Percentiles rank a stretch among this genome's conserved stretches.
phyloP scores from a whole-genome alignment of 1,140 invertebrate genomes.

The Drosophila bifasciata region DNA sequence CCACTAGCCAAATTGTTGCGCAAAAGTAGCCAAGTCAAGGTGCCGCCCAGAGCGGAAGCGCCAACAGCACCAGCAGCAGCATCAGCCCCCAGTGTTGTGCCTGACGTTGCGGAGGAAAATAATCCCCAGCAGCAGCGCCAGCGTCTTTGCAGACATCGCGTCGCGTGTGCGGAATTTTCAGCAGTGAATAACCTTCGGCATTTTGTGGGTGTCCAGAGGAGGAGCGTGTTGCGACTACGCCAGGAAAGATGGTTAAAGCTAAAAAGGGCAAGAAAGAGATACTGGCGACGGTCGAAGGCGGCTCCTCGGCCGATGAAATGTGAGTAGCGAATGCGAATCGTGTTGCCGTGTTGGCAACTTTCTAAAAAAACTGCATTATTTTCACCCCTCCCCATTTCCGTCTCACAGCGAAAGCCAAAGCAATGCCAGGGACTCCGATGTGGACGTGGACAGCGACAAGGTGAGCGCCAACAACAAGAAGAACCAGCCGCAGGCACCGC shows the following conservation, averaged over 20 bases:
- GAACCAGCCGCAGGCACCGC: constrained; percentile 54
- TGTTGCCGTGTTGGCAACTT: constrained; percentile 64
- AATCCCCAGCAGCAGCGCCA: constrained; percentile 9
- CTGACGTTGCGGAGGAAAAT: not conserved
- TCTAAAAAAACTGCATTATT: constrained; percentile 35
- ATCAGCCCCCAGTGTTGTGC: no score
- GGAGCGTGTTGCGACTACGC: constrained; percentile 83
- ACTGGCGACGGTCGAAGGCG: constrained; percentile 70
- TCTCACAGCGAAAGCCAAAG: constrained; percentile 10
- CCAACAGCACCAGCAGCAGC: no score
- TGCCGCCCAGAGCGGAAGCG: no score
- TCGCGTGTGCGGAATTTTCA: constrained; percentile 73
- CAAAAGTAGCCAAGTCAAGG: no score
- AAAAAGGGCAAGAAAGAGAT: constrained; percentile 85
- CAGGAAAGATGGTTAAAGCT: constrained; percentile 84
- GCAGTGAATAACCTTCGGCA: constrained; percentile 74
- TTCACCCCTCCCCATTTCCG: constrained; percentile 10
- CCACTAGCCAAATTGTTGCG: no score
- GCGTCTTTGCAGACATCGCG: constrained; percentile 40
- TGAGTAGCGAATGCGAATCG: constrained; percentile 58
- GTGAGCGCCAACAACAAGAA: constrained; percentile 77
- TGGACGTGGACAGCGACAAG: constrained; percentile 65
- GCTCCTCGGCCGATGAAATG: constrained; percentile 79
- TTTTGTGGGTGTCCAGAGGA: constrained; percentile 69
- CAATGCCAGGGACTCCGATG: constrained; percentile 57